Evolutionary conservation across 2,888 invertebrate genomes (phyloP), one percentile per base, ranked within the genome.

Genomic region (Pheosia tremula): DNA sequence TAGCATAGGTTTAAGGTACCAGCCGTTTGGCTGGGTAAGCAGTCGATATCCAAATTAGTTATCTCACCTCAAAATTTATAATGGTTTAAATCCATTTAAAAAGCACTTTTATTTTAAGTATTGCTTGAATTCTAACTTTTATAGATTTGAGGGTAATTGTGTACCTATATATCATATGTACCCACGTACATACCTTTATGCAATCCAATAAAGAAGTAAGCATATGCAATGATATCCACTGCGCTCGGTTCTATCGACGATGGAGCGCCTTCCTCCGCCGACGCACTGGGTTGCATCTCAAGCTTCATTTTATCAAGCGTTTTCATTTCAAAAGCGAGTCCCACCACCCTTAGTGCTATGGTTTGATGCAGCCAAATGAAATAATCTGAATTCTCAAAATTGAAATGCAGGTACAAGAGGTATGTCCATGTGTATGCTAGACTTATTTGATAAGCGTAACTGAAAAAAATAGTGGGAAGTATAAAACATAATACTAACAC

Each of bases 191-290:
- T 37, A 75, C 98, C 98, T 90, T 97, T 98, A 74, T 98, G 95
- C 56, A 98, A 94, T 63, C 98, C 98, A 80, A 97, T 95, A 83
- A 97, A 98, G 83, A 96, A 97, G 84, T 96, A 97, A 3, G 96
- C 92, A 84, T 98, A 98, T 71, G 96, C 95, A 73, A 97, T 91
- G 7, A 97, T 95, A 78, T 97, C 97, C 56, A 94, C 58, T 58
- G 95, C 89, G 39, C 88, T 76, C 0, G 94, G 94, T 24, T 93
- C 87, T 60, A 86, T 64, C 24, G 39, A 1, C 41, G 41, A 13
- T 4, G 3, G 5, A 13, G 3, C 8, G 11, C 3, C 3, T 13
- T 56, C 56, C 0, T 38, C 4, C 41, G 24, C 56, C 5, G 13
- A 5, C 9, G 11, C 37, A 38, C 11, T 37, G 4, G 37, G 5